Base-by-base conservation (phyloP, 1,140 invertebrate genomes). In the Leptinotarsa defecta region DNA sequence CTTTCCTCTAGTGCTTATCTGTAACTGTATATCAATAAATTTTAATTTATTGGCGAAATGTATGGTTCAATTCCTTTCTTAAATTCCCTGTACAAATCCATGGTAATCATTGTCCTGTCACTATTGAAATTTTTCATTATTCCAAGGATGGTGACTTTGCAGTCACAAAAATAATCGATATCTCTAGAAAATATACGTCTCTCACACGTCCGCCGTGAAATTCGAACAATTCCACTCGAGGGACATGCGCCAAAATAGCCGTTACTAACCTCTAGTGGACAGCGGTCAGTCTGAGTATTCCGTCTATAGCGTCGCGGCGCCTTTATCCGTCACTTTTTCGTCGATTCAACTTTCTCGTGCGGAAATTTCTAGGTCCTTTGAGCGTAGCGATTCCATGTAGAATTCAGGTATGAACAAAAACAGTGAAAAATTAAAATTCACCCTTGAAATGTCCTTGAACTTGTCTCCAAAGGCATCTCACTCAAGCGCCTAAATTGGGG, bases 91-190 rank as follows among this genome's bases (percentile, higher is more conserved):
- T 43, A 43, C 34, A 43, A 43, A 43, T 43, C 34, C 34, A 11
- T 43, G 34, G 34, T 43, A 43, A 43, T 43, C 34, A 11, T 11
- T 43, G 8, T 43, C 34, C 34, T 43, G 34, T 43, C 34, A 11
- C 34, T 43, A 43, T 43, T 43, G 34, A 43, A 43, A 43, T 43
- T 43, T 43, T 43, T 43, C 34, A 43, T 43, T 43, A 43, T 2
- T 57, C 52, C 52, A 19, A 17, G 52, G n/a, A 57, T 57, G 52
- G 52, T 57, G 52, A 57, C 52, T 57, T 57, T 57, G 52, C 52
- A 57, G 52, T 57, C 52, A 57, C 52, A 57, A 57, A 57, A 57
- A 57, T 57, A 57, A 57, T 57, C 52, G 52, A 57, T 57, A 57
- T 15, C 34, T 57, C 52, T 57, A 19, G 52, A 57, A 57, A 57